Evolutionary conservation across 2,797 vertebrate genomes (phyloP).

Genomic region (Phalloptychus januarius): DNA sequence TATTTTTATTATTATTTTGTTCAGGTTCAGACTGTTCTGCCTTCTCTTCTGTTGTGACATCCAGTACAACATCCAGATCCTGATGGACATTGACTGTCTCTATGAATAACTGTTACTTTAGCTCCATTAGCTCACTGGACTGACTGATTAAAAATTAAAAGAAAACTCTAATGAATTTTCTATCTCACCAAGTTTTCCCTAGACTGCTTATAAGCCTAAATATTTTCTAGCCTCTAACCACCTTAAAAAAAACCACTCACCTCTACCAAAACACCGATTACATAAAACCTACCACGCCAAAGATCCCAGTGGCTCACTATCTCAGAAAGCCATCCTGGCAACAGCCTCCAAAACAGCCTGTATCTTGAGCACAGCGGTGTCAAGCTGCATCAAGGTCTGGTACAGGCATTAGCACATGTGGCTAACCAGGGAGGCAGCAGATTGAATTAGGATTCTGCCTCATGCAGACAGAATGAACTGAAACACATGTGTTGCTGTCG

Average conservation of each 20-base stretch:
- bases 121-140: slow-evolving; percentile 56
- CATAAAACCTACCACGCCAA: background rate
- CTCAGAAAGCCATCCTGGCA: slow-evolving; percentile 46
- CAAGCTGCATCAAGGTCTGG: slow-evolving; percentile 59
- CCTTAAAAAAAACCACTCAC: slow-evolving; percentile 6
- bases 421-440: slow-evolving; percentile 72
- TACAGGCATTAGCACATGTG: slow-evolving; percentile 64
- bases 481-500: slow-evolving; percentile 65
- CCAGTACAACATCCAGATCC: slow-evolving; percentile 41
- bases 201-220: slow-evolving; percentile 46
- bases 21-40: background rate
- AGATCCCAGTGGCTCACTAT: slow-evolving; percentile 30
- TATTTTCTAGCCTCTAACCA: slow-evolving; percentile 27
- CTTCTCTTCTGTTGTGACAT: slow-evolving; percentile 13
- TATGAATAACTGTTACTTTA: slow-evolving; percentile 72
- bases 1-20: slow-evolving; percentile 14
- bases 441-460: slow-evolving; percentile 70
- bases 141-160: slow-evolving; percentile 72
- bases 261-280: background rate
- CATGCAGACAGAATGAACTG: slow-evolving; percentile 55
- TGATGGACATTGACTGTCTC: slow-evolving; percentile 51
- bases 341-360: slow-evolving; percentile 40
- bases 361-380: slow-evolving; percentile 47
- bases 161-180: slow-evolving; percentile 65
- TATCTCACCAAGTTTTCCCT: slow-evolving; percentile 61